A percentile compares a stretch with the other conserved stretches of the same genome.
Evolutionary conservation across 2,888 invertebrate genomes (phyloP).

Genomic region (Orgyia antiqua): DNA sequence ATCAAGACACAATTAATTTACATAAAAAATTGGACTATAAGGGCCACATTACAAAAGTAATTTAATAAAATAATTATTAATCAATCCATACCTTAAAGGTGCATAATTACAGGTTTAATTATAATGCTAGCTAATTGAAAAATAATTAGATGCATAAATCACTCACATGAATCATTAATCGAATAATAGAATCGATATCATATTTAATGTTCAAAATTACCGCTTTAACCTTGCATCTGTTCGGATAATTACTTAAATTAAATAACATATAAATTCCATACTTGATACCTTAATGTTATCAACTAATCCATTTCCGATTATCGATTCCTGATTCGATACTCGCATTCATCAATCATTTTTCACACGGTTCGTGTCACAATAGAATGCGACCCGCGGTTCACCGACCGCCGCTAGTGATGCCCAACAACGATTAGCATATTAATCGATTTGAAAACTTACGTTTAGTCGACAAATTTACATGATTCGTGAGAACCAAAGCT

Average conservation of each 20-base stretch:
- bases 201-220: conserved; percentile 11
- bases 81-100: too few species aligned
- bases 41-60: too few species aligned
- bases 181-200: conserved; percentile 12
- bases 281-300: too few species aligned
- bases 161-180: conserved; percentile 10
- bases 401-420: conserved; percentile 71
- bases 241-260: conserved; percentile 9
- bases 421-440: conserved; percentile 72
- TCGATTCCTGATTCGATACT: conserved; percentile 32
- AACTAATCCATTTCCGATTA: conserved; percentile 37
- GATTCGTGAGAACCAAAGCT: conserved; percentile 74
- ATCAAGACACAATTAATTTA: too few species aligned
- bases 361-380: conserved; percentile 90
- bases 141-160: conserved; percentile 16
- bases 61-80: too few species aligned
- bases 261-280: conserved; percentile 16
- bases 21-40: too few species aligned
- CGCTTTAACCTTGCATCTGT: conserved; percentile 15
- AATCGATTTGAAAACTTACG: conserved; percentile 77
- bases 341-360: conserved; percentile 79
- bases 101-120: not conserved
- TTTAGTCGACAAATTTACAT: conserved; percentile 77
- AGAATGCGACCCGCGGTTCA: conserved; percentile 63
- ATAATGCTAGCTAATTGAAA: conserved; percentile 8